Evolutionary conservation across 92 coral and sea anemone genomes (phyloP).

Genomic region (Muricea muricata): DNA sequence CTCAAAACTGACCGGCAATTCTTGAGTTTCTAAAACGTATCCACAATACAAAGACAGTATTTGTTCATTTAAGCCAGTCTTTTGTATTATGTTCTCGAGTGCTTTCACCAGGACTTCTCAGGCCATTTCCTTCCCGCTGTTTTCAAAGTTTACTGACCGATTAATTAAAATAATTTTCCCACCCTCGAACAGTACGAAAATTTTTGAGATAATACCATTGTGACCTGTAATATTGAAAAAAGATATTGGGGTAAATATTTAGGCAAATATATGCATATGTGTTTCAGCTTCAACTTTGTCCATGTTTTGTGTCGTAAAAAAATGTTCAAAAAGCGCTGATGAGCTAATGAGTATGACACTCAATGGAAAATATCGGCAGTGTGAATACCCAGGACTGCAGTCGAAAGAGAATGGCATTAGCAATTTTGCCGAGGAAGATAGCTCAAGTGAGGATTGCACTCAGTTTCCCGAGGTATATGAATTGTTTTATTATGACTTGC

Average conservation of each 20-base stretch:
- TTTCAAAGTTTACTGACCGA: background rate
- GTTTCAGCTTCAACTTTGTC: background rate
- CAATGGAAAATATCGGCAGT: conserved; percentile 36
- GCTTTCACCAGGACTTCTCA: background rate
- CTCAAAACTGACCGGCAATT: background rate
- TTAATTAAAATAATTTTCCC: background rate
- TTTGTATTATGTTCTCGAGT: background rate
- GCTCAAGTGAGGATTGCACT: background rate
- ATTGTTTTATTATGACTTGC: background rate
- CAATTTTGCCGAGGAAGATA: conserved; percentile 29
- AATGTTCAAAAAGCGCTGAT: background rate
- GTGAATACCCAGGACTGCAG: conserved; percentile 4
- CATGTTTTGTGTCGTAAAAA: background rate
- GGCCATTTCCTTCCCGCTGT: background rate
- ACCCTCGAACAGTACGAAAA: too few relatives aligned
- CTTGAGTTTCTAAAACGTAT: background rate
- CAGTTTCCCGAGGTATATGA: conserved; percentile 16
- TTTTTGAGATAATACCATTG: too few relatives aligned
- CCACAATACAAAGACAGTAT: background rate
- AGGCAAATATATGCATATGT: background rate
- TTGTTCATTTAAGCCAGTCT: background rate
- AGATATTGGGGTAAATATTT: background rate
- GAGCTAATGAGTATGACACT: conserved; percentile 17
- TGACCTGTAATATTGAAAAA: background rate
- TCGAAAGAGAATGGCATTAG: conserved; percentile 33